Evolutionary conservation across 2,888 invertebrate genomes (phyloP), one percentile per base, ranked within the genome.

Genomic region (Hirudinaria manillensis): DNA sequence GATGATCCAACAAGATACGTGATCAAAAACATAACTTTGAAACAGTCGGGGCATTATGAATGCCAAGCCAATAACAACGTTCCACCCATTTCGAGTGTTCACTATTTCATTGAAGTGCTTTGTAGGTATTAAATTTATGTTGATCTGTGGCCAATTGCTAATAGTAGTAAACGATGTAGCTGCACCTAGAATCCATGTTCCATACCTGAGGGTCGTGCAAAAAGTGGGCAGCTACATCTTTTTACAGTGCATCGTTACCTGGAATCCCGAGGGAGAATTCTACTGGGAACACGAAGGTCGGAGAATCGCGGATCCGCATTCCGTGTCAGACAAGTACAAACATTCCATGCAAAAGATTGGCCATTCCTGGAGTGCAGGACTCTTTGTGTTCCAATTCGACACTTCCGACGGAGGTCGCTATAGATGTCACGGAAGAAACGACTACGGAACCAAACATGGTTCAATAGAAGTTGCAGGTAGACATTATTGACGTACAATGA

Each of bases 201-300:
- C 68, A 10, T 68, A 68, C 68, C 10, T 36, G 34, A 32, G 68
- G 13, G 32, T 68, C 68, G 6, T 34, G 21, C 68, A 68, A 16
- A 68, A 19, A 36, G n/a, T 34, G n/a, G 68, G 68, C 36, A 24
- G 32, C 36, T 36, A 34, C 68, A 32, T 68, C 6, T 36, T 34
- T 36, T 16, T 68, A 7, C 68, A 68, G 36, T 68, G 68, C 36
- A 68, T 68, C 36, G 21, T 68, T 1, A 34, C 36, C 2, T 68
- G 68, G 68, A 68, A 68, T 34, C 68, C 68, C 7, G 16, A 7
- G 29, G 68, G 68, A 34, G 13, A 36, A 13, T 29, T 34, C 32
- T 68, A 29, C n/a, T 68, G 68, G 68, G 36, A 68, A 34, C 32
- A 29, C 68, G 34, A 68, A n/a, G 68, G 32, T n/a, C 10, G n/a